Base-by-base conservation (phyloP, 2,888 invertebrate genomes). In the Drosophila yooni region DNA sequence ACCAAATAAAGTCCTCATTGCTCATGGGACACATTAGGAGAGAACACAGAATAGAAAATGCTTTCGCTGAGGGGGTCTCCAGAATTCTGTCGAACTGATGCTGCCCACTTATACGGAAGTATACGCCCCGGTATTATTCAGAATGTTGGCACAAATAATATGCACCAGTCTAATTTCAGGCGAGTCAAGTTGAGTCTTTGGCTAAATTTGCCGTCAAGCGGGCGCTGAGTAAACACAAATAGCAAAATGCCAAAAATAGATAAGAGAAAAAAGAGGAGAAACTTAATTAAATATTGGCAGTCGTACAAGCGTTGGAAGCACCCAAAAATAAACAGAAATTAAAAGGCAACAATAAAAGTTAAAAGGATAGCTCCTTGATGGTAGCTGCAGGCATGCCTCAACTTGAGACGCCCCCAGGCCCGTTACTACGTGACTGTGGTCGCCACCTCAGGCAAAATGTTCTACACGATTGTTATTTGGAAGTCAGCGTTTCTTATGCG, bases 11-110 rank as follows among this genome's bases (percentile, higher is more conserved):
- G 21, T 29, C 31, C 25, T 31, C 29, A 29, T 21, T 43, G 21
- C 88, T 78, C 80, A 82, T 88, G 88, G 71, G 68, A 69, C 81
- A 84, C 88, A 84, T 84, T 84, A 84, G 70, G 54, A 52, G 50
- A 66, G 21, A 65, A 18, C 38, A 50, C 31, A 52, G 53, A 66
- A 21, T 64, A 59, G 59, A 64, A 64, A 62, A 62, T 69, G 61
- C 59, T 50, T 66, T 40, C 25, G 40, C 52, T n/a, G 34, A 18
- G 33, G 50, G 51, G 38, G 51, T 56, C n/a, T 72, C 36, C 43
- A 29, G 6, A 52, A 25, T 11, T 53, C n/a, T 58, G 34, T 54
- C 36, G 43, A 54, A 27, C 13, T 27, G 40, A 40, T 57, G 57
- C 57, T 43, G 27, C 13, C 15, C n/a, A 21, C 27, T 33, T 13